Conservation (phyloP, 2,113 vertebrate genomes). For the Clarias gariepinus region DNA sequence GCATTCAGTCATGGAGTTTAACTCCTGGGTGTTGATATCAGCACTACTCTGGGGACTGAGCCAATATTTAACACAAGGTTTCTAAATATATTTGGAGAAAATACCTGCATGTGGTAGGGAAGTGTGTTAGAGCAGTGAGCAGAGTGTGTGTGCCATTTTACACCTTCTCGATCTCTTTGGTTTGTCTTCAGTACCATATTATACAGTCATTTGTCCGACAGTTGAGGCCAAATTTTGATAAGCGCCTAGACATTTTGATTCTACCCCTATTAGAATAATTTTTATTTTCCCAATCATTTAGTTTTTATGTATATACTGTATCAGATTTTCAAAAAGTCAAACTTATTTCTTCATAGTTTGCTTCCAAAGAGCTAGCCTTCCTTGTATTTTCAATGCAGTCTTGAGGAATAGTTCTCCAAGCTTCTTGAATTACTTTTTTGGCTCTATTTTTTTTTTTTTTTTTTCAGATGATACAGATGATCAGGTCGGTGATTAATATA, state of each 20-base stretch:
- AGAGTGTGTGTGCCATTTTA: background rate
- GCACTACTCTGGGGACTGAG: background rate
- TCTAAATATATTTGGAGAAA: background rate
- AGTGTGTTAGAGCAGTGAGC: background rate
- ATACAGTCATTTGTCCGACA: background rate
- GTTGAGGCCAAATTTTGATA: background rate
- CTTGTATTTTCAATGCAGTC: too few species aligned
- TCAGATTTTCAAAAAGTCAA: background rate
- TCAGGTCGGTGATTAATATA: too few species aligned
- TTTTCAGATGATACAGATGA: too few species aligned
- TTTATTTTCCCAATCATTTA: background rate
- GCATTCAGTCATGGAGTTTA: background rate
- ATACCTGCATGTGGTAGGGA: background rate
- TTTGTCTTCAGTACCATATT: background rate
- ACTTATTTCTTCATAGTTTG: too few species aligned
- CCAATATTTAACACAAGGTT: background rate
- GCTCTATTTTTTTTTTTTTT: too few species aligned
- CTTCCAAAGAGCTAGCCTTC: too few species aligned
- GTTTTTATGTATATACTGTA: background rate
- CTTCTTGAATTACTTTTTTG: too few species aligned
- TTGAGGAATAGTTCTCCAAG: too few species aligned
- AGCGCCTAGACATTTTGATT: background rate
- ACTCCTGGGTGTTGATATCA: background rate
- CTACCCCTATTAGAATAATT: background rate
- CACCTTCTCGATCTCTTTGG: background rate